A percentile compares a stretch with the other conserved stretches of the same genome.
Conservation (phyloP, 1,140 invertebrate species). For the Chionoecetes opilio region DNA sequence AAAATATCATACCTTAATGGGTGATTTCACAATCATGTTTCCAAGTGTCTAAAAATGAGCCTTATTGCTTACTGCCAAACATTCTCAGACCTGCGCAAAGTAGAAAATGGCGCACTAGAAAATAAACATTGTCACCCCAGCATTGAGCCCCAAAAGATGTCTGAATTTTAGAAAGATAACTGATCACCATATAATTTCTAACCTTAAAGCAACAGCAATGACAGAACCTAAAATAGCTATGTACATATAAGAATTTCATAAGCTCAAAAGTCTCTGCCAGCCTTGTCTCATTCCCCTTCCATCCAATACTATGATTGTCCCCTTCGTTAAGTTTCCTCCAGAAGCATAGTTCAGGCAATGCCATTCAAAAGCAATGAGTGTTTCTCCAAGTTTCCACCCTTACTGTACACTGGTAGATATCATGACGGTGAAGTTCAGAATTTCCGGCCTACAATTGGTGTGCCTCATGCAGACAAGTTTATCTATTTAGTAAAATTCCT, state of each 20-base stretch:
- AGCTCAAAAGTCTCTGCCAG: background rate
- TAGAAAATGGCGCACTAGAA: too few relatives aligned
- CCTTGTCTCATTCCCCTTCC: background rate
- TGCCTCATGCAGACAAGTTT: background rate
- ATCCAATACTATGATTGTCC: background rate
- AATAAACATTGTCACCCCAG: background rate
- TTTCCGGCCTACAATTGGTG: background rate
- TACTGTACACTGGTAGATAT: background rate
- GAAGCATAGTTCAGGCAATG: background rate
- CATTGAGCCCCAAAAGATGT: too few relatives aligned
- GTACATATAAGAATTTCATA: background rate
- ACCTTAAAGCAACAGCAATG: background rate
- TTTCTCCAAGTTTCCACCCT: background rate
- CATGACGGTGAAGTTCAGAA: background rate
- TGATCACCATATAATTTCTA: background rate
- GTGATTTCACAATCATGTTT: background rate
- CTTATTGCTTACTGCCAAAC: background rate
- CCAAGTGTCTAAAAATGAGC: background rate
- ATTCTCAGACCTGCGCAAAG: background rate
- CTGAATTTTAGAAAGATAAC: too few relatives aligned
- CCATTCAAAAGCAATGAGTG: background rate
- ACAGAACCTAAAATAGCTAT: background rate
- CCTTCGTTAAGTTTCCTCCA: background rate
- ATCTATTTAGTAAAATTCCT: too few relatives aligned
- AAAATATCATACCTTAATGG: too few relatives aligned